Conservation (phyloP, 1,140 invertebrate genomes). For the Eumeta japonica region DNA sequence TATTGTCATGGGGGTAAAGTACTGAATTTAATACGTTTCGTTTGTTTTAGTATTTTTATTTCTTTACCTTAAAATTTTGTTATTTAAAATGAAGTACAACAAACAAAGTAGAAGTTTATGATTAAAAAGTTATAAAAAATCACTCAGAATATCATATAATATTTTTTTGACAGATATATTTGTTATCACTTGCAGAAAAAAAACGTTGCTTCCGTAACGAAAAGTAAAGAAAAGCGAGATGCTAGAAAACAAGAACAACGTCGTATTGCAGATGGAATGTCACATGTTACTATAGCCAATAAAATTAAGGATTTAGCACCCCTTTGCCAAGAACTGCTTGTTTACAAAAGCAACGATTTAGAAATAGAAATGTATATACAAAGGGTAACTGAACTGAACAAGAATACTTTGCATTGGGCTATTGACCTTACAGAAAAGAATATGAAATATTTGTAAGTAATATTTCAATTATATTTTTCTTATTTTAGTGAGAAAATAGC, state of each 20-base stretch:
- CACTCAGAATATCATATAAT: background rate
- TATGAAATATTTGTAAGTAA: slow-evolving; percentile 60
- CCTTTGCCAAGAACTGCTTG: slow-evolving; percentile 36
- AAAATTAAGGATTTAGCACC: slow-evolving; percentile 32
- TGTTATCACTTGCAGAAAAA: slow-evolving; percentile 51
- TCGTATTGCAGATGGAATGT: slow-evolving; percentile 47
- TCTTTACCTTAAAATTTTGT: too few species aligned
- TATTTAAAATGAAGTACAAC: too few species aligned
- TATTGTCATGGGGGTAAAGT: too few species aligned
- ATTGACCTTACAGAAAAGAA: slow-evolving; percentile 62
- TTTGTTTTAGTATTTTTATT: too few species aligned
- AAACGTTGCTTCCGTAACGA: slow-evolving; percentile 24
- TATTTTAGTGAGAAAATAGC: slow-evolving; percentile 3
- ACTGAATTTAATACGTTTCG: too few species aligned
- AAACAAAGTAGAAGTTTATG: background rate
- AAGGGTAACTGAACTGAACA: slow-evolving; percentile 36
- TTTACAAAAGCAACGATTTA: slow-evolving; percentile 30
- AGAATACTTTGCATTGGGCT: slow-evolving; percentile 51
- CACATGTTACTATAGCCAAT: slow-evolving; percentile 37
- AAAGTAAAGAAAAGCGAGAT: slow-evolving; percentile 46
- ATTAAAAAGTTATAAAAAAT: background rate
- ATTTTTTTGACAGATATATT: too few species aligned
- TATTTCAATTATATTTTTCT: slow-evolving; percentile 2
- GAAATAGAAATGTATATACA: slow-evolving; percentile 46
- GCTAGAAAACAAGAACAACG: slow-evolving; percentile 43